Percentiles rank a stretch among this genome's conserved stretches.
Evolutionary conservation across 2,797 vertebrate genomes (phyloP).

Genomic region (Acrossocheilus wenchowensis): DNA sequence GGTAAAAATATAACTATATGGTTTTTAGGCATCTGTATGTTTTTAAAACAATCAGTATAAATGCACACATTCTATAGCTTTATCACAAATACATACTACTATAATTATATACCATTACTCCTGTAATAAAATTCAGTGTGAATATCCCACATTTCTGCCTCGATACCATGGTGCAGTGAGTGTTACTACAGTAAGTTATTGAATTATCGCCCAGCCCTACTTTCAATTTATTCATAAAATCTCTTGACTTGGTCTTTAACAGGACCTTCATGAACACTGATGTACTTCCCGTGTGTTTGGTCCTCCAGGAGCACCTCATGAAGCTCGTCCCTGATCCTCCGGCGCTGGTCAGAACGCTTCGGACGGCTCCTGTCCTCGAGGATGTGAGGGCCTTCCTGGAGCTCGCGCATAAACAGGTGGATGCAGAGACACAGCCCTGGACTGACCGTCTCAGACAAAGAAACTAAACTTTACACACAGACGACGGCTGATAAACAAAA

Average conservation of each 20-base stretch:
- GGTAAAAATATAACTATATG: no score
- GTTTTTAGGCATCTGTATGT: no score
- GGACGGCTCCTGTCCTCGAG: constrained; percentile 43
- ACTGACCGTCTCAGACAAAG: background rate
- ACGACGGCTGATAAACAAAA: background rate
- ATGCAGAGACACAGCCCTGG: constrained; percentile 44
- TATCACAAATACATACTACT: no score
- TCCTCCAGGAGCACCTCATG: constrained; percentile 68
- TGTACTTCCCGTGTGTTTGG: background rate
- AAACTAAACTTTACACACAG: background rate
- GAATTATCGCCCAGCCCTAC: no score
- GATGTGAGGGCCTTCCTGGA: constrained; percentile 64
- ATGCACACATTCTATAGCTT: no score
- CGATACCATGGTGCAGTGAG: no score
- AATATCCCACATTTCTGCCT: no score
- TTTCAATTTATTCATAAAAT: background rate
- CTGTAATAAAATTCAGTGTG: no score
- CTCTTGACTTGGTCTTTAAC: background rate
- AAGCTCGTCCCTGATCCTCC: constrained; percentile 59
- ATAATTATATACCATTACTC: no score
- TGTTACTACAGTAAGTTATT: no score
- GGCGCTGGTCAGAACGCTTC: constrained; percentile 65
- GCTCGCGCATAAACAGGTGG: constrained; percentile 65
- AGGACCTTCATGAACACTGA: background rate
- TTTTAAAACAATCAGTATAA: no score